Base-by-base conservation (phyloP, 2,797 vertebrate genomes). In the Onychomys leucogaster region DNA sequence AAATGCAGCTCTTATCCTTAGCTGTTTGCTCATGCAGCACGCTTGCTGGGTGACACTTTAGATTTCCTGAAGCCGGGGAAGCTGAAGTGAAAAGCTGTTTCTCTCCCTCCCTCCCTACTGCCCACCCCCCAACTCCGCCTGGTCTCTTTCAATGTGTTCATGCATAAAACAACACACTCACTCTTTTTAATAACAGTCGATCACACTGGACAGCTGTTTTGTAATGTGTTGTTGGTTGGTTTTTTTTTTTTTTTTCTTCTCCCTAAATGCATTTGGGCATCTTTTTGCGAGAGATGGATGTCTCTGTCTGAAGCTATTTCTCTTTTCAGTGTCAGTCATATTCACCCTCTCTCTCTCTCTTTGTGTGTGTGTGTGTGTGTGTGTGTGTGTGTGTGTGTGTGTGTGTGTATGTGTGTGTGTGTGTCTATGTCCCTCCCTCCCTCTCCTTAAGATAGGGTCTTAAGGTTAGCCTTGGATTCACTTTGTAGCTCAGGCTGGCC, bases 291-390 rank as follows among this genome's bases (percentile, higher is more conserved):
- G 17, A 32, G 55, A 89, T 61, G 59, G 41, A 41, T 80, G 59
- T 89, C 61, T 78, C 75, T 90, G 43, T 61, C 88, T 63, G 57
- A 78, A 78, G 73, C 57, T 34, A 77, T 89, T 89, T 78, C 5
- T 27, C 17, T 17, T 13, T n/a, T 78, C 6, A 3, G 52, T 55
- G 41, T 32, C 55, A 41, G 23, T 41, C 65, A 52, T 32, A 46
- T 32, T 27, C 17, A n/a, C 2, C 52, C 21, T 17, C 2, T 49
- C 14, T 63, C 1, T 83, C 12, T 32, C 29, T 55, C 17, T 80
- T 14, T 55, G 2, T 52, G 52, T 14, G 52, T 52, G 52, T 52
- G 52, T 52, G 13, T 52, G 52, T 52, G 52, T 52, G 49, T 52
- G 46, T 49, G 46, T 49, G 46, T 49, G 10, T 49, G 49, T 49